phyloP scores from a whole-genome alignment of 2,888 invertebrate genomes.

The Leptinotarsa tumamoca region DNA sequence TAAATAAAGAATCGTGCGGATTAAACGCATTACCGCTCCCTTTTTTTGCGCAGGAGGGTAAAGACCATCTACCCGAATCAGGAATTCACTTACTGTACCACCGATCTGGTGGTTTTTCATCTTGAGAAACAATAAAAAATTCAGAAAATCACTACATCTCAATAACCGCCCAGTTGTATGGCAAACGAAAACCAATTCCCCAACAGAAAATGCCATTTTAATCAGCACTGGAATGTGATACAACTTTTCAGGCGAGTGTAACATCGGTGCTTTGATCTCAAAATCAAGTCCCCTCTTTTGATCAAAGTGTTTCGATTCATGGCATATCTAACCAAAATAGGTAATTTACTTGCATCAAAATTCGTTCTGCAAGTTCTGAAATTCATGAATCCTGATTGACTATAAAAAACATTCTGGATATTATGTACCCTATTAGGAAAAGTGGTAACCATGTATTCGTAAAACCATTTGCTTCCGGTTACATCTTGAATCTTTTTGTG shows the following conservation, averaged over 20 bases:
- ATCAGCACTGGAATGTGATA: background rate
- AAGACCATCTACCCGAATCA: background rate
- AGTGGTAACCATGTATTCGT: no score
- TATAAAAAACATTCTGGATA: no score
- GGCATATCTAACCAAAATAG: constrained; percentile 6
- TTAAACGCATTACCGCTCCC: constrained; percentile 6
- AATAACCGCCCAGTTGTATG: background rate
- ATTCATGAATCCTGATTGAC: no score
- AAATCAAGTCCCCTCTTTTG: background rate
- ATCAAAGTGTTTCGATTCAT: constrained; percentile 7
- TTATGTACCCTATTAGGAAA: no score
- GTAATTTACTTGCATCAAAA: constrained; percentile 1
- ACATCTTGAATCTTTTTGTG: no score
- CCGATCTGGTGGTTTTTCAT: background rate
- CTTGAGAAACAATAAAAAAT: background rate
- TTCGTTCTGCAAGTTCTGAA: background rate
- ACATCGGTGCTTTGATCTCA: constrained; percentile 2
- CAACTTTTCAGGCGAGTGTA: background rate
- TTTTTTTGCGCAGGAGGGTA: background rate
- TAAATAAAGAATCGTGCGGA: background rate
- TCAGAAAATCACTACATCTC: background rate
- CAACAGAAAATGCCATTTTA: background rate
- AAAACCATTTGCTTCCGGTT: no score
- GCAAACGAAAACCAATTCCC: background rate
- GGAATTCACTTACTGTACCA: background rate